A percentile compares a stretch with the other conserved stretches of the same genome.
Conservation (phyloP, 2,797 vertebrate genomes). For the Falco peregrinus region DNA sequence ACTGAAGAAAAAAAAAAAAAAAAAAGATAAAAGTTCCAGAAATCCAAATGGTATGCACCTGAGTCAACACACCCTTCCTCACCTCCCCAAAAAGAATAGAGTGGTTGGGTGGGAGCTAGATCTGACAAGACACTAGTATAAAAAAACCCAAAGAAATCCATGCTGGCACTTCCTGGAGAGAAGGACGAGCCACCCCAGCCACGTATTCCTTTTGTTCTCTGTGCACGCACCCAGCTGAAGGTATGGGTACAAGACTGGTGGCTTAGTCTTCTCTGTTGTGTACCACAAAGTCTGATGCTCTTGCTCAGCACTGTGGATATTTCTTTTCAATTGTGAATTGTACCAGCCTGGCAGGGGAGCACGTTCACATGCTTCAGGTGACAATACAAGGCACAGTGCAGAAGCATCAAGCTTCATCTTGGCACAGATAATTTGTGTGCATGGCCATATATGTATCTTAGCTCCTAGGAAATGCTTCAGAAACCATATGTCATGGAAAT, state of each 20-base stretch:
- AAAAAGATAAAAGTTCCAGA: not conserved
- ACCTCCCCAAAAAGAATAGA: not conserved
- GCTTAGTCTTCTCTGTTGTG: not conserved
- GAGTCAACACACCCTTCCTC: not conserved
- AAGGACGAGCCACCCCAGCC: not conserved
- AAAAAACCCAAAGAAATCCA: too few relatives aligned
- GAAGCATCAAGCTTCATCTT: not conserved
- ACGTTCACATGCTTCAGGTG: not conserved
- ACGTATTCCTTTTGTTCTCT: not conserved
- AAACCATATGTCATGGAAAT: not conserved
- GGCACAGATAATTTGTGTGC: not conserved
- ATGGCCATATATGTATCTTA: fast-evolving
- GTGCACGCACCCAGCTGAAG: not conserved
- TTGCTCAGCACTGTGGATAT: not conserved
- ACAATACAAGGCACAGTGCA: not conserved
- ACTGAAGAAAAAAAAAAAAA: not conserved
- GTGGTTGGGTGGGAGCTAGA: not conserved
- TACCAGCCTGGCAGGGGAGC: not conserved
- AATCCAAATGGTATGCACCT: not conserved
- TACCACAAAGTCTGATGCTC: not conserved
- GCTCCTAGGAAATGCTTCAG: not conserved
- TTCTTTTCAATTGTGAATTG: not conserved
- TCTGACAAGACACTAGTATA: not conserved
- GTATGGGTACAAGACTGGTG: not conserved
- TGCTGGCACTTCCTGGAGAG: not conserved